Percentiles rank a stretch among this genome's conserved stretches.
phyloP scores from a whole-genome alignment of 2,797 vertebrate species.

The Falco naumanni region DNA sequence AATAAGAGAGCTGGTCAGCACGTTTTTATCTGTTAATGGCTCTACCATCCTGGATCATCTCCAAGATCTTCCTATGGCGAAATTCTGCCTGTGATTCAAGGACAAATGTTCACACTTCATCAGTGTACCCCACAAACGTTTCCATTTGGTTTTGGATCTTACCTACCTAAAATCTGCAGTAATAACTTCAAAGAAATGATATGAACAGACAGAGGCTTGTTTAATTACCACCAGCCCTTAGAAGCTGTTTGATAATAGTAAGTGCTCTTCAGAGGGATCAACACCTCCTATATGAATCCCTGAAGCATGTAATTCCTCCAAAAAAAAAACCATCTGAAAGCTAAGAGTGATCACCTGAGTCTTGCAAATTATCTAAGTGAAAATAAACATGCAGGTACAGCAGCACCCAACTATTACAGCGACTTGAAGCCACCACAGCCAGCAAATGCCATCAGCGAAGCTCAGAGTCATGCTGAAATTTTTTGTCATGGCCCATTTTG shows the following conservation, averaged over 20 bases:
- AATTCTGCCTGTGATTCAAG: not conserved
- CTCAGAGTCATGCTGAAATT: not conserved
- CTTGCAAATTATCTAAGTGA: not conserved
- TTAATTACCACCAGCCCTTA: not conserved
- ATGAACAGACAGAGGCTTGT: not conserved
- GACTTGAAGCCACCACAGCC: not conserved
- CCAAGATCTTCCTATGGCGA: not conserved
- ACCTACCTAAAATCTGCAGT: not conserved
- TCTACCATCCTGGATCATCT: not conserved
- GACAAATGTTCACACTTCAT: not conserved
- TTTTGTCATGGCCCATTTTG: not conserved
- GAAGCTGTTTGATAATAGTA: not conserved
- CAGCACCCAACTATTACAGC: not conserved
- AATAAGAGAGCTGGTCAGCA: not conserved
- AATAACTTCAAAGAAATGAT: not conserved
- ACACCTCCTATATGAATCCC: not conserved
- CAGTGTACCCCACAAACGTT: not conserved
- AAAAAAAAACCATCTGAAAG: not conserved
- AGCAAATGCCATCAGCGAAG: not conserved
- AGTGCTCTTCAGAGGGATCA: not conserved
- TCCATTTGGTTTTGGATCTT: not conserved
- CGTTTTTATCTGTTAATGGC: not conserved
- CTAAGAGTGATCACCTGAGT: not conserved
- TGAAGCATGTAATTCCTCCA: not conserved
- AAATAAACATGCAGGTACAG: not conserved